Percentiles rank a stretch among this genome's conserved stretches.
Conservation (phyloP, 1,140 invertebrate genomes). For the Cotesia glomerata region DNA sequence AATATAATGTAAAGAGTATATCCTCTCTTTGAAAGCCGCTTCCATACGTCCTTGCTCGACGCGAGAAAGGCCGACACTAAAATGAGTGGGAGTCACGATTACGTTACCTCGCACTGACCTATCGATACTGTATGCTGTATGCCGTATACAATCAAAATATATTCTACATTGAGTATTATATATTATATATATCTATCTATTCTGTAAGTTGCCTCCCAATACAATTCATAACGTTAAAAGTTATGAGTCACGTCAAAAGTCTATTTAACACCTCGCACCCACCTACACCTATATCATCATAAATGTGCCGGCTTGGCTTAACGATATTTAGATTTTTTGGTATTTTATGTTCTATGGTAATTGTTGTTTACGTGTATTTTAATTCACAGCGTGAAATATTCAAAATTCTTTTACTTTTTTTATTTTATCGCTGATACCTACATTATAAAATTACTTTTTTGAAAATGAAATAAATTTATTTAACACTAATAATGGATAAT, state of each 20-base stretch:
- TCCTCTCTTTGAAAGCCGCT: constrained; percentile 2
- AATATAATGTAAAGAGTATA: not conserved
- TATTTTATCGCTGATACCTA: not conserved
- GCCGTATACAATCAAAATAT: not conserved
- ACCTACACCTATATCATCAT: not conserved
- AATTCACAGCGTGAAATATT: not conserved
- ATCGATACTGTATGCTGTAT: constrained; percentile 1
- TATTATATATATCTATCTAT: not conserved
- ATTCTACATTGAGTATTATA: not conserved
- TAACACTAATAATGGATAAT: too few relatives aligned
- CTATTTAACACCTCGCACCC: not conserved
- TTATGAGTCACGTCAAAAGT: constrained; percentile 11
- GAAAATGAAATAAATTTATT: too few relatives aligned
- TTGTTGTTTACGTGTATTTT: not conserved
- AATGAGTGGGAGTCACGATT: constrained; percentile 26
- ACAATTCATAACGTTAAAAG: constrained; percentile 3
- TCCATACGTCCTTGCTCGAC: constrained; percentile 35
- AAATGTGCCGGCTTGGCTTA: not conserved
- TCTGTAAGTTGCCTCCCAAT: constrained; percentile 8
- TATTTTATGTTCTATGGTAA: not conserved
- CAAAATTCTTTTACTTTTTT: not conserved
- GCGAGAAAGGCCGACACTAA: constrained; percentile 34
- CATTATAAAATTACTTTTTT: not conserved
- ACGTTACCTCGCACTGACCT: constrained; percentile 30
- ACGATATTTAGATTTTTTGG: not conserved